Percentiles rank a stretch among this genome's conserved stretches.
These are phyloP conservation scores for Tiliqua scincoides DNA, from an alignment of 2,113 vertebrate species.

Conservation along the genomic window DNA sequence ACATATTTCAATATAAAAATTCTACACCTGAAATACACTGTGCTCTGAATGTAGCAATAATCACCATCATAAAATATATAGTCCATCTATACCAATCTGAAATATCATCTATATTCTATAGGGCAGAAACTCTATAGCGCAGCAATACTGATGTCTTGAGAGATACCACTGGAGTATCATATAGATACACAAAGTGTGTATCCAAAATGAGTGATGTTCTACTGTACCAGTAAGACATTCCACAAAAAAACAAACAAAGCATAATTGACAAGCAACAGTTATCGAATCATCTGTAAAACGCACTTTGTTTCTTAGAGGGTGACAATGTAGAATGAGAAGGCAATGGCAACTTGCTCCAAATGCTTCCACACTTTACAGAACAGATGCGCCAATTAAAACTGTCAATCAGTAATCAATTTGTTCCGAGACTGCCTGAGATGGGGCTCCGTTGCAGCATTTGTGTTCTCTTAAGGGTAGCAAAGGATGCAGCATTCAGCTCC, in stretches of 20 bases:
- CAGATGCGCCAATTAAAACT: slow-evolving; percentile 79
- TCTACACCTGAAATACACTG: slow-evolving; percentile 51
- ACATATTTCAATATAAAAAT: slow-evolving; percentile 51
- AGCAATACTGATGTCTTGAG: slow-evolving; percentile 59
- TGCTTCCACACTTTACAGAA: slow-evolving; percentile 61
- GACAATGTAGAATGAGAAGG: slow-evolving; percentile 62
- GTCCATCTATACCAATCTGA: slow-evolving; percentile 53
- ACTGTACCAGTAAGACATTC: slow-evolving; percentile 45
- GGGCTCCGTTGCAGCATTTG: slow-evolving; percentile 66
- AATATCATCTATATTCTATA: too few species aligned
- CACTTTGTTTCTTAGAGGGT: slow-evolving; percentile 33
- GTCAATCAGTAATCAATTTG: slow-evolving; percentile 79
- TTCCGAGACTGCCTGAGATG: slow-evolving; percentile 63
- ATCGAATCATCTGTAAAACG: slow-evolving; percentile 67
- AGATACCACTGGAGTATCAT: slow-evolving; percentile 33
- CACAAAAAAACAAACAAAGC: slow-evolving; percentile 62
- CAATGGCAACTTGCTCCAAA: slow-evolving; percentile 65
- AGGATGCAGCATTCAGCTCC: slow-evolving; percentile 61
- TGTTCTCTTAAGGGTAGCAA: slow-evolving; percentile 73
- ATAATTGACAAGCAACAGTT: slow-evolving; percentile 50
- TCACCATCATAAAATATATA: slow-evolving; percentile 38
- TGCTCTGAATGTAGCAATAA: slow-evolving; percentile 50
- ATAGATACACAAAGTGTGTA: slow-evolving; percentile 53
- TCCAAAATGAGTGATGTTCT: slow-evolving; percentile 41
- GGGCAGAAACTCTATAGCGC: slow-evolving; percentile 47